A percentile compares a stretch with the other conserved stretches of the same genome.
These are phyloP conservation scores for Geophilus truncorum DNA, from an alignment of 2,888 invertebrate species.

Conservation along the genomic window DNA sequence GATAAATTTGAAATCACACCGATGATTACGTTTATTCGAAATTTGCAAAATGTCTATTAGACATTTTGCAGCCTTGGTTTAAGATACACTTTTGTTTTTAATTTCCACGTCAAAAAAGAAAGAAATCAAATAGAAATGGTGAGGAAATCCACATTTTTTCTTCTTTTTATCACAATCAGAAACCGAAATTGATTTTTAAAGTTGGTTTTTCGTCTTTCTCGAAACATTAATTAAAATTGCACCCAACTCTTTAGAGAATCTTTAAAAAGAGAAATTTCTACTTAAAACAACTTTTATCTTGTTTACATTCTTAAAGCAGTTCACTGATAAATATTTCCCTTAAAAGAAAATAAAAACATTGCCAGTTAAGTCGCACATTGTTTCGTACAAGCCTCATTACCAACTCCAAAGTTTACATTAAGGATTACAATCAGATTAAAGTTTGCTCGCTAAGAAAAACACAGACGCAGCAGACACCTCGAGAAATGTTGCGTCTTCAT, in stretches of 20 bases:
- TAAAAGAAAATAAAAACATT: neutral
- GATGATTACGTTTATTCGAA: no score
- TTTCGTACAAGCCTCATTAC: neutral
- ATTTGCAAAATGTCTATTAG: no score
- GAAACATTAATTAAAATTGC: neutral
- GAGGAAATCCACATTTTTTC: no score
- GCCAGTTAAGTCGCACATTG: no score
- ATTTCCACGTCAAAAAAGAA: no score
- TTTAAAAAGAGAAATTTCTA: neutral
- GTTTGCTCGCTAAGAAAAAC: neutral
- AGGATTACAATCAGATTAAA: neutral
- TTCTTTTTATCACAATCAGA: neutral
- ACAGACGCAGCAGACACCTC: neutral
- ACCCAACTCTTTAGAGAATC: no score
- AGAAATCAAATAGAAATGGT: no score
- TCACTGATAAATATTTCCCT: neutral
- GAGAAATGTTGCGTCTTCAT: neutral
- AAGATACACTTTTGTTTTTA: no score
- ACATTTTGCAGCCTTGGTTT: no score
- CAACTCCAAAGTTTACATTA: neutral
- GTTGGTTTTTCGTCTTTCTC: neutral
- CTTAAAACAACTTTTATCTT: neutral
- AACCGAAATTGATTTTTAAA: neutral
- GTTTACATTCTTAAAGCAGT: neutral
- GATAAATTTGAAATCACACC: no score